Percentiles rank a stretch among this genome's conserved stretches.
These are phyloP conservation scores for Cryptotis parvus DNA, from an alignment of 2,113 vertebrate species.

Conservation along the genomic window DNA sequence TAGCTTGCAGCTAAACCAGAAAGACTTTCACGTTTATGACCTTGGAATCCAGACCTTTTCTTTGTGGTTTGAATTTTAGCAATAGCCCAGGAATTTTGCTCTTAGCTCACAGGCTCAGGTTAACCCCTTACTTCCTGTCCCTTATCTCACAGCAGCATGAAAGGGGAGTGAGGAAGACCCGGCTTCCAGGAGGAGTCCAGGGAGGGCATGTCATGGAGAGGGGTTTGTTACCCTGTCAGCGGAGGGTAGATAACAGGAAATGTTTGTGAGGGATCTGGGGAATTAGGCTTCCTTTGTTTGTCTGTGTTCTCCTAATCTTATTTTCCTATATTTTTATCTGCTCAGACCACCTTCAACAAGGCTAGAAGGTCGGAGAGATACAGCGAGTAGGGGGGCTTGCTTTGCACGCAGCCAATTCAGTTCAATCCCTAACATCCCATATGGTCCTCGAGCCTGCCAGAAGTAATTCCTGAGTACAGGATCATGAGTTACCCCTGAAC, in stretches of 20 bases:
- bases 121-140: slow-evolving; percentile 31
- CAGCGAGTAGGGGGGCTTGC: too few relatives aligned
- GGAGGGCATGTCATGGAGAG: not conserved
- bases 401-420: too few relatives aligned
- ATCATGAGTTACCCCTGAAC: too few relatives aligned
- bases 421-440: too few relatives aligned
- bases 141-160: not conserved
- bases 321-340: slow-evolving; percentile 7
- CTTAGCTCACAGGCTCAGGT: not conserved
- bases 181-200: not conserved
- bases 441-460: too few relatives aligned
- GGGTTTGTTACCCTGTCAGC: not conserved
- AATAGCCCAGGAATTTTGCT: slow-evolving; percentile 38
- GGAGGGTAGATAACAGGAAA: not conserved
- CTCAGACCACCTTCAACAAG: not conserved
- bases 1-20: slow-evolving; percentile 60
- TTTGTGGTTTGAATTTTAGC: slow-evolving; percentile 48
- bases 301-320: not conserved
- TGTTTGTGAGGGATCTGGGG: not conserved
- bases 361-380: not conserved
- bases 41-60: slow-evolving; percentile 55
- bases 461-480: too few relatives aligned
- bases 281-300: slow-evolving; percentile 19
- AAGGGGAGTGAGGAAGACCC: not conserved
- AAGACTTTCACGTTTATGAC: slow-evolving; percentile 68